Evolutionary conservation across 2,113 vertebrate species (phyloP).

Genomic region (Melanerpes aurifrons): DNA sequence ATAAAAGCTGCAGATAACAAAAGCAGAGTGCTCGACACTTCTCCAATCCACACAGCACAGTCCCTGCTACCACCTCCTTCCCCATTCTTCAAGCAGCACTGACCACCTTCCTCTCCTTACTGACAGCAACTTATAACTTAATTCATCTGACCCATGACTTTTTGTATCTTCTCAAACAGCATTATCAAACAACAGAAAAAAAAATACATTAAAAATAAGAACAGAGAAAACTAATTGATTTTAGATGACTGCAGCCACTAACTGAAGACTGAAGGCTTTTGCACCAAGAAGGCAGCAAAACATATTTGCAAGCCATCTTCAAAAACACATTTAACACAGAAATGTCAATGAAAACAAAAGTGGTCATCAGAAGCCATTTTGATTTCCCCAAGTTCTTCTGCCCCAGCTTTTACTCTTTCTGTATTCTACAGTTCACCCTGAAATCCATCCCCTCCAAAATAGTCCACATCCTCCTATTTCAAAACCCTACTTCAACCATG

Average conservation of each 20-base stretch:
- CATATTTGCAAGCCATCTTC: neutral
- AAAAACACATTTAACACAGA: neutral
- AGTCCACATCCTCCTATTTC: neutral
- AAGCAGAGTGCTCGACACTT: neutral
- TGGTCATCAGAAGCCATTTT: neutral
- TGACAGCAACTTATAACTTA: neutral
- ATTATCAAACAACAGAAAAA: neutral
- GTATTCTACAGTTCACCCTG: neutral
- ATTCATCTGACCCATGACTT: neutral
- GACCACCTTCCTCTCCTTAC: neutral
- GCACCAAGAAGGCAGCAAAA: neutral
- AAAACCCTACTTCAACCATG: neutral
- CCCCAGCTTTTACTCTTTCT: neutral
- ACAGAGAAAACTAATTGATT: neutral
- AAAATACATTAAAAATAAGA: neutral
- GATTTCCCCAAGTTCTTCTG: neutral
- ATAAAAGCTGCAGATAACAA: neutral
- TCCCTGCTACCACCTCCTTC: neutral
- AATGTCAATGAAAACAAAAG: neutral
- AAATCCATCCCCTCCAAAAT: neutral
- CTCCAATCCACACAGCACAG: neutral
- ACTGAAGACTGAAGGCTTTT: neutral
- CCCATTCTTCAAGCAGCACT: neutral
- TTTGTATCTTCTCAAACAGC: neutral
- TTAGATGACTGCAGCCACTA: neutral